Conservation (phyloP, 2,113 vertebrate species). For the Catagonus wagneri region DNA sequence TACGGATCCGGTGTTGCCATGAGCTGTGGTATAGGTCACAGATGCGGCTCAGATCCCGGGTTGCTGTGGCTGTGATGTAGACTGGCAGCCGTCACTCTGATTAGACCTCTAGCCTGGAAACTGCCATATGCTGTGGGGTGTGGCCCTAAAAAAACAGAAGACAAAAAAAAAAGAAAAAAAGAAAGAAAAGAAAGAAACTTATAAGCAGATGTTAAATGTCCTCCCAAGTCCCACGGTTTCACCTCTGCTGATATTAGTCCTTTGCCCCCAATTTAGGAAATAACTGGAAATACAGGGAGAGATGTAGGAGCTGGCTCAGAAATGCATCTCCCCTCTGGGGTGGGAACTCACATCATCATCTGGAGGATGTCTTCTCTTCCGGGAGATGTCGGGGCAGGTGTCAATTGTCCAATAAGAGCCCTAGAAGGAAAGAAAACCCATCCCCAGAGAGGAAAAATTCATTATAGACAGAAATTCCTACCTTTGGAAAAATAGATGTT, state of each 20-base stretch:
- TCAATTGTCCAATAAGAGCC: slow-evolving; percentile 99
- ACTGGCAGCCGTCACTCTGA: too few species aligned
- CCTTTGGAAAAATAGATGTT: neutral
- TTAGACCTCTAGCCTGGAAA: too few species aligned
- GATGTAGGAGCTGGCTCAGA: neutral
- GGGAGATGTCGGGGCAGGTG: slow-evolving; percentile 91
- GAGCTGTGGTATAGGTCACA: too few species aligned
- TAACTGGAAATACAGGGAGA: neutral
- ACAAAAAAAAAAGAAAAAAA: too few species aligned
- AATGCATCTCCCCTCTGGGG: neutral
- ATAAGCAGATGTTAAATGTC: slow-evolving; percentile 60
- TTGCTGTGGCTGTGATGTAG: too few species aligned
- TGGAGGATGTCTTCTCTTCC: slow-evolving; percentile 94
- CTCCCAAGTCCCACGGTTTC: neutral
- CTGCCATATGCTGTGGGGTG: too few species aligned
- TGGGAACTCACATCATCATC: slow-evolving; percentile 89
- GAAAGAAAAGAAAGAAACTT: slow-evolving; percentile 60
- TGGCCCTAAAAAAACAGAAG: too few species aligned
- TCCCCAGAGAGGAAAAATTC: slow-evolving; percentile 25
- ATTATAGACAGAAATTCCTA: neutral
- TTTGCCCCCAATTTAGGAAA: neutral
- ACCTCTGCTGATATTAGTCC: neutral
- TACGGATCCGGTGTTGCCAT: too few species aligned
- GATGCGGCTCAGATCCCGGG: too few species aligned
- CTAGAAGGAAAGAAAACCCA: slow-evolving; percentile 86